Conservation (phyloP, 64 coral and sea anemone genomes). For the Astreopora myriophthalma region DNA sequence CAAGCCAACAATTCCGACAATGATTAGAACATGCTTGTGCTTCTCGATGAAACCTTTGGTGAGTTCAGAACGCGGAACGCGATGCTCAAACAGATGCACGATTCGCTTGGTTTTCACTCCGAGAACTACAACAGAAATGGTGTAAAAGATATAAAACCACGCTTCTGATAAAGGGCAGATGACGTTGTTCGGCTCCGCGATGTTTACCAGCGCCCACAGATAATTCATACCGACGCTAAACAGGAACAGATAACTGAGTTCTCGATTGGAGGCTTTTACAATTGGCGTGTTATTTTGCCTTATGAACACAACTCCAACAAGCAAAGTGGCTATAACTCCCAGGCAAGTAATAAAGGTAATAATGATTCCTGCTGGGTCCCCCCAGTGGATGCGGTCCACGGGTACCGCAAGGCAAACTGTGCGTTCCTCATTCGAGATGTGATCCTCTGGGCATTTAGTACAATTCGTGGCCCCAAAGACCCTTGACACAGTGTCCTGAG, state of each 20-base stretch:
- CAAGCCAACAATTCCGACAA: not conserved
- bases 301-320: conserved; percentile 55
- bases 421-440: conserved; percentile 52
- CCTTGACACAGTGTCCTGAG: conserved; percentile 51
- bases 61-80: conserved; percentile 68
- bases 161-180: conserved; percentile 68
- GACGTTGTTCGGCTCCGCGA: conserved; percentile 43
- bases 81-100: conserved; percentile 65
- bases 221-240: conserved; percentile 82
- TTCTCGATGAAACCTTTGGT: conserved; percentile 48
- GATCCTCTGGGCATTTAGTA: conserved; percentile 35
- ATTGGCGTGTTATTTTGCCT: conserved; percentile 61
- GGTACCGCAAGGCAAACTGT: conserved; percentile 56
- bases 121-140: conserved; percentile 71
- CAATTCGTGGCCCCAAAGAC: conserved; percentile 66
- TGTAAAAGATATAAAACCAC: conserved; percentile 86
- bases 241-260: conserved; percentile 75
- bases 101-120: conserved; percentile 85
- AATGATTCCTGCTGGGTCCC: not conserved
- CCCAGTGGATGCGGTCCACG: conserved; percentile 42
- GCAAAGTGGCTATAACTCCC: conserved; percentile 14
- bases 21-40: conserved; percentile 56
- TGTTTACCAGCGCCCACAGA: conserved; percentile 65
- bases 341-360: conserved; percentile 41
- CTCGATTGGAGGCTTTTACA: conserved; percentile 86